Conservation (phyloP, 2,888 invertebrate genomes). For the Brachynemurus nebulosus region DNA sequence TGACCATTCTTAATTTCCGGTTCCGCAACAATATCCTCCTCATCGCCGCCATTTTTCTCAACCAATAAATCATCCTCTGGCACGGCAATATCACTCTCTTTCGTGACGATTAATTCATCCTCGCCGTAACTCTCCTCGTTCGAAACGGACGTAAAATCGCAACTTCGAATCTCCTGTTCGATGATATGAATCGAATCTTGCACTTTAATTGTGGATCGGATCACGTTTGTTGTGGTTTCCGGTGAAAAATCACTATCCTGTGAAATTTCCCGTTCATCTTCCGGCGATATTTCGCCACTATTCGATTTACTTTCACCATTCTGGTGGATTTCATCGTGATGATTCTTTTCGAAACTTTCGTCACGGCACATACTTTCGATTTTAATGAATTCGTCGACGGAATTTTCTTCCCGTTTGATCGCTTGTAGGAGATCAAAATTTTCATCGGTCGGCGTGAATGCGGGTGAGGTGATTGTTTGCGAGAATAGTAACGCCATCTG, state of each 20-base stretch:
- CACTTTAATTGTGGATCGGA: background rate
- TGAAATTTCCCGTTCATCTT: conserved; percentile 10
- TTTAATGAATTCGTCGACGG: conserved; percentile 17
- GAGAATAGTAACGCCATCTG: conserved; percentile 30
- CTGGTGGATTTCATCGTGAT: background rate
- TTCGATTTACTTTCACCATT: conserved; percentile 5
- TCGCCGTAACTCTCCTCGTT: conserved; percentile 1
- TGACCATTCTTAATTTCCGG: conserved; percentile 10
- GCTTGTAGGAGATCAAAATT: conserved; percentile 32
- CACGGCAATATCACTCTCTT: background rate
- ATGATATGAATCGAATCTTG: conserved; percentile 4
- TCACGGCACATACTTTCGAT: conserved; percentile 7
- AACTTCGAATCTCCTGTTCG: background rate
- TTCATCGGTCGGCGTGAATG: conserved; percentile 33
- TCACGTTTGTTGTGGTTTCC: background rate
- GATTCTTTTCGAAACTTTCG: conserved; percentile 1
- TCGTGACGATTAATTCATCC: background rate
- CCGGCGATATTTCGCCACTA: conserved; percentile 12
- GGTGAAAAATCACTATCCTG: conserved; percentile 4
- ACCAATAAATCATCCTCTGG: background rate
- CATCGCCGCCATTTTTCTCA: background rate
- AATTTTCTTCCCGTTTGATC: conserved; percentile 24
- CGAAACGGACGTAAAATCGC: background rate
- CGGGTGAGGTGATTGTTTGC: conserved; percentile 32
- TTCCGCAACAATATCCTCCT: conserved; percentile 8